Evolutionary conservation across 2,888 invertebrate genomes (phyloP), one percentile per base, ranked within the genome.

Genomic region (Aromia moschata): DNA sequence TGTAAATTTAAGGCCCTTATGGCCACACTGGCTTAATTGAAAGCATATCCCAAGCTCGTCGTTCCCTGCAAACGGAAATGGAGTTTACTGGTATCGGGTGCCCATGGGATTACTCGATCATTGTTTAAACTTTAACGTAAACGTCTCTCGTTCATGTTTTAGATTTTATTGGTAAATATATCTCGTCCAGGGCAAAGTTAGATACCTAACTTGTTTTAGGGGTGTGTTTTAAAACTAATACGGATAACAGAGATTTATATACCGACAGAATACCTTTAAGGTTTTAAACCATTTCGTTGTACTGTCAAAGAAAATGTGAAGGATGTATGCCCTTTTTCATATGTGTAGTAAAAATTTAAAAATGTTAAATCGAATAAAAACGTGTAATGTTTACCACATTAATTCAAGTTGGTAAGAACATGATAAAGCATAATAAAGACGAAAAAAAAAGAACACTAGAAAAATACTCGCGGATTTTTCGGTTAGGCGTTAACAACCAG

Each of bases 101-200:
- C 70, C 68, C 73, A 17, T 37, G 71, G 64, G 71, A 63, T 68
- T 69, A 68, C 68, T 73, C 72, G 69, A 72, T 73, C 73, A 72
- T 72, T 73, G 71, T 73, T 72, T 72, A 71, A 72, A 72, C 63
- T 72, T 72, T 72, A 71, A 70, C 70, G 60, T 55, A 51, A 56
- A 11, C 33, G 33, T 33, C 33, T 41, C 52, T 44, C 49, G 30
- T n/a, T 36, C 46, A 49, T 49, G 56, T 56, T 56, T 52, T 12
- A n/a, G 38, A 38, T 46, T 55, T 17, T 40, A 47, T 41, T 25
- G 52, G 41, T 52, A 52, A 52, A 52, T 52, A 52, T 41, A 25
- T 52, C 41, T 10, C 52, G 40, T 11, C 14, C 7, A 41, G 41
- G 20, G 20, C 36, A 20, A 15, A n/a, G n/a, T 40, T 49, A 11